A percentile compares a stretch with the other conserved stretches of the same genome.
Conservation (phyloP, 2,888 invertebrate genomes). For the Nomada flava region DNA sequence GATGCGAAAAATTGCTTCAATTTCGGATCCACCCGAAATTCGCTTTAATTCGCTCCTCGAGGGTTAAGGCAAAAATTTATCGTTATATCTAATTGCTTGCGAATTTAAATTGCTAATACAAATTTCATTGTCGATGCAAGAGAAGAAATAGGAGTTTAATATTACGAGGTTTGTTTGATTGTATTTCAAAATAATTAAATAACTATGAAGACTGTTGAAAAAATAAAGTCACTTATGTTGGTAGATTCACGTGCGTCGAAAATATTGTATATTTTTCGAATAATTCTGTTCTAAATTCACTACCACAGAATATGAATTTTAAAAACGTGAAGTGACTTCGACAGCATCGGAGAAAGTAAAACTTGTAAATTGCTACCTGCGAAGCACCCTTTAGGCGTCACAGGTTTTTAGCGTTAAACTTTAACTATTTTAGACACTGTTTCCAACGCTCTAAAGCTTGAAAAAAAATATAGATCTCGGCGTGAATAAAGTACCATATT, state of each 20-base stretch:
- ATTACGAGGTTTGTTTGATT: no score
- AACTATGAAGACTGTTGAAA: no score
- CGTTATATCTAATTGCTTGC: slow-evolving; percentile 76
- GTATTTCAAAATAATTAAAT: slow-evolving; percentile 55
- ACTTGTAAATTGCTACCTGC: slow-evolving; percentile 22
- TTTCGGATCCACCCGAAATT: slow-evolving; percentile 57
- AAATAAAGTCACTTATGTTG: background rate
- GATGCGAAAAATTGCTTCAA: slow-evolving; percentile 63
- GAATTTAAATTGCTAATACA: slow-evolving; percentile 48
- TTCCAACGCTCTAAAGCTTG: background rate
- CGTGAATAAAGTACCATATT: background rate
- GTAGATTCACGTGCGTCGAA: background rate
- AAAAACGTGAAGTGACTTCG: background rate
- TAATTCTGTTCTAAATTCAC: background rate
- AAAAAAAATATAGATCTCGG: background rate
- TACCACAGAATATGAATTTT: background rate
- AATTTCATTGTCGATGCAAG: slow-evolving; percentile 38
- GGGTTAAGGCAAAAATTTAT: slow-evolving; percentile 75
- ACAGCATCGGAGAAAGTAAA: slow-evolving; percentile 7
- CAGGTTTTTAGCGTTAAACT: slow-evolving; percentile 10
- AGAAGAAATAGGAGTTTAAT: no score
- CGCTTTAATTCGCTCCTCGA: slow-evolving; percentile 57
- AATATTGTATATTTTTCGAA: background rate
- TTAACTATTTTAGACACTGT: slow-evolving; percentile 1
- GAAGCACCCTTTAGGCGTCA: slow-evolving; percentile 4